Evolutionary conservation across 2,797 vertebrate genomes (phyloP).

Genomic region (Peromyscus melanophrys): DNA sequence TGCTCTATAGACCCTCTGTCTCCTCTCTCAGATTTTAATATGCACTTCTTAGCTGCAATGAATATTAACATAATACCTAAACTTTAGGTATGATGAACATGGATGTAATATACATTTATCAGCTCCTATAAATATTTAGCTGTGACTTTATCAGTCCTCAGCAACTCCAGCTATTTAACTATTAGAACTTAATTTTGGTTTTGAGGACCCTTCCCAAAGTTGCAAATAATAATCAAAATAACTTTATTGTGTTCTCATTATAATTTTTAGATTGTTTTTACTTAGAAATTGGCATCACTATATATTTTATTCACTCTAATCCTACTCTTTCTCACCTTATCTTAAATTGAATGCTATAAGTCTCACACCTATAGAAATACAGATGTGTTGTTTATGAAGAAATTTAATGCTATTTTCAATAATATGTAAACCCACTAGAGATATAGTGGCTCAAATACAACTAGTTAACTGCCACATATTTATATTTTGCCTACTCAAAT

Average conservation of each 20-base stretch:
- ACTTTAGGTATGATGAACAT: not conserved
- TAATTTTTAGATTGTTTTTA: not conserved
- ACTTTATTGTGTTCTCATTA: not conserved
- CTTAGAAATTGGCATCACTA: not conserved
- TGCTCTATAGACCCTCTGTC: not conserved
- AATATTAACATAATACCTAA: not conserved
- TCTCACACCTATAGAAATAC: not conserved
- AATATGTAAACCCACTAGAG: not conserved
- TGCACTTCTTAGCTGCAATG: not conserved
- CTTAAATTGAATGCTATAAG: not conserved
- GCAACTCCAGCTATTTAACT: not conserved
- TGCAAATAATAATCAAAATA: not conserved
- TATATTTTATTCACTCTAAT: not conserved
- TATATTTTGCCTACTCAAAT: conserved; percentile 14
- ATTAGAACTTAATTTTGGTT: not conserved
- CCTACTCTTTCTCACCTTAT: not conserved
- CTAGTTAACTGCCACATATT: not conserved
- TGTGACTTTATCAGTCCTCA: not conserved
- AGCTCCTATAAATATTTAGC: not conserved
- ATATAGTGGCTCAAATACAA: not conserved
- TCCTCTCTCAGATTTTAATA: not conserved
- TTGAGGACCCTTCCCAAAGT: not conserved
- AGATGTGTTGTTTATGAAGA: not conserved
- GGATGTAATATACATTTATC: not conserved
- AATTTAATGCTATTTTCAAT: not conserved